Evolutionary conservation across 2,113 vertebrate species (phyloP), one percentile per base, ranked within the genome.

Genomic region (Saguinus imperator): DNA sequence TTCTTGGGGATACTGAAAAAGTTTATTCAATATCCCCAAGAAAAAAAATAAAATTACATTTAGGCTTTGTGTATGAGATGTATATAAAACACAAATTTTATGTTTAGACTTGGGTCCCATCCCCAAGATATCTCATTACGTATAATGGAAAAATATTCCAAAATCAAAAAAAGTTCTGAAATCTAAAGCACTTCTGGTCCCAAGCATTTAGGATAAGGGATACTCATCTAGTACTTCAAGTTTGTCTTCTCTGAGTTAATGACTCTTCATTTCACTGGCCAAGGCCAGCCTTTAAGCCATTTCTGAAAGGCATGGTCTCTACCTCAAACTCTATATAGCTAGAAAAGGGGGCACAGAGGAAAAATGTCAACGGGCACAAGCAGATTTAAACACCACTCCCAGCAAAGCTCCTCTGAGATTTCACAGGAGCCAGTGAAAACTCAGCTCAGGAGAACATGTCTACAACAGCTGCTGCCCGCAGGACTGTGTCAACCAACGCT

Each of bases 301-400:
- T 85, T 72, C 64, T 80, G 17, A 92, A 89, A 86, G 72, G 55
- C 55, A 52, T 3, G 35, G 57, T 86, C 57, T 93, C 94, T 32
- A 40, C 29, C 83, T 73, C 52, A 82, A 89, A 81, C 32, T 16
- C 73, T 1, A 50, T 3, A 43, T 18, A 86, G 23, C 27, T 18
- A 85, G 21, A 72, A 57, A 75, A 75, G 40, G 25, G 25, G 50
- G 43, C 50, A 76, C 52, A 61, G 25, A 40, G 32, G 48, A 84
- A 29, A 43, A 64, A 66, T 37, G 37, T 11, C 27, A 32, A 79
- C 7, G n/a, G 10, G n/a, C 29, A 91, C 0, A 3, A 23, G 48
- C 1, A 21, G 61, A 89, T 40, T 3, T 25, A 35, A 57, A 17
- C 43, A 1, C 21, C 1, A 35, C 21, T 93, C 29, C n/a, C n/a